Evolutionary conservation across 2,888 invertebrate species (phyloP).

Genomic region (Papilio demoleus): DNA sequence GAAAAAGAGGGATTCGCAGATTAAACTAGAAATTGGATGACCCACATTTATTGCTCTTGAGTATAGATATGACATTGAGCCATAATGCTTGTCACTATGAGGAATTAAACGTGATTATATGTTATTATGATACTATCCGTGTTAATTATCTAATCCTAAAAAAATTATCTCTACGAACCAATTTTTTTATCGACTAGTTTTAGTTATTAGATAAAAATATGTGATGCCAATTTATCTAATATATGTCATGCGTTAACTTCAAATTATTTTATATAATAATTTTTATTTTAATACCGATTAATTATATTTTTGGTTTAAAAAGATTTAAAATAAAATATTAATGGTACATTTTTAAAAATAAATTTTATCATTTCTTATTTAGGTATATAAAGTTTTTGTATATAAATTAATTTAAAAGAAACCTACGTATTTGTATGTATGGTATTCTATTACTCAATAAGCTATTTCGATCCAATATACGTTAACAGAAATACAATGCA

Average conservation of each 20-base stretch:
- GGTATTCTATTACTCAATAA: not conserved
- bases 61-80: not conserved
- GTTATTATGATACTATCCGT: not conserved
- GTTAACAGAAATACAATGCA: not conserved
- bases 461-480: not conserved
- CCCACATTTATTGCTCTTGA: no score
- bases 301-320: not conserved
- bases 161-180: slow-evolving; percentile 13
- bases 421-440: no score
- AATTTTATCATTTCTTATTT: no score
- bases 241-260: not conserved
- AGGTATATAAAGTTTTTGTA: no score
- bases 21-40: no score
- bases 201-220: not conserved
- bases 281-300: not conserved
- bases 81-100: not conserved
- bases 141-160: slow-evolving; percentile 11
- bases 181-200: slow-evolving; percentile 4
- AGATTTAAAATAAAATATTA: not conserved
- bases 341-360: not conserved
- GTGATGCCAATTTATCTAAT: not conserved
- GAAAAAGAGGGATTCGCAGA: no score
- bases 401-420: no score
- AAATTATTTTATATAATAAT: not conserved
- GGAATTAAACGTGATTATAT: not conserved